A percentile compares a stretch with the other conserved stretches of the same genome.
Conservation (phyloP, 2,113 vertebrate genomes). For the Scartelaos histophorus region DNA sequence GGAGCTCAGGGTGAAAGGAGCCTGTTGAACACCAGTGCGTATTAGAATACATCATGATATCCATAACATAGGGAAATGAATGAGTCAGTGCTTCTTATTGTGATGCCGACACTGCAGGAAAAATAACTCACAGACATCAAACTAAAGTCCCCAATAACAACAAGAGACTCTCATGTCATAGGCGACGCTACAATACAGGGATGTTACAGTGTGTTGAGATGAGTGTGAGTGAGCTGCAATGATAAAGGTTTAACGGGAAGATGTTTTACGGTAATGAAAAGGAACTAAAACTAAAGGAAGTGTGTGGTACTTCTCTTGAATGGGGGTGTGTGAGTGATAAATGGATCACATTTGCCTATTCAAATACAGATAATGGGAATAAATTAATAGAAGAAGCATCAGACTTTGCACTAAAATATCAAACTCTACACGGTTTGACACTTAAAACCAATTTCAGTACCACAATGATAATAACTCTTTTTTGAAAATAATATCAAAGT, state of each 20-base stretch:
- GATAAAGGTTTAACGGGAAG: constrained; percentile 1
- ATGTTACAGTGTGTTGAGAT: not conserved
- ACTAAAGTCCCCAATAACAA: not conserved
- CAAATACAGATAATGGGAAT: not conserved
- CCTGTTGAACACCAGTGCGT: constrained; percentile 12
- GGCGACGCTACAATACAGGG: not conserved
- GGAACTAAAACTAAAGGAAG: constrained; percentile 15
- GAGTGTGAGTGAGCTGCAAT: not conserved
- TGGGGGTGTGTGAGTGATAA: not conserved
- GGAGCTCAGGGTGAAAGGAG: constrained; percentile 14
- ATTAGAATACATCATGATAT: constrained; percentile 23
- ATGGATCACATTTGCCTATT: not conserved
- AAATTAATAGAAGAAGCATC: not conserved
- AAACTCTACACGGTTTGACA: not conserved
- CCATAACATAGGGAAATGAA: not conserved
- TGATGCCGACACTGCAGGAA: constrained; percentile 18
- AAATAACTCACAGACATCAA: not conserved
- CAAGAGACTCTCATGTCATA: not conserved
- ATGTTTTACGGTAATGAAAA: constrained; percentile 12
- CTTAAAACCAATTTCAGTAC: not conserved
- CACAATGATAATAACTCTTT: not conserved
- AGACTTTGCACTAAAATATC: not conserved
- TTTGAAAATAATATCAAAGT: too few species aligned
- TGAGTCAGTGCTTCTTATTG: constrained; percentile 30
- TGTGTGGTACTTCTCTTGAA: constrained; percentile 9